phyloP scores from a whole-genome alignment of 1,140 invertebrate genomes.

The Rhyacophila brunnea region DNA sequence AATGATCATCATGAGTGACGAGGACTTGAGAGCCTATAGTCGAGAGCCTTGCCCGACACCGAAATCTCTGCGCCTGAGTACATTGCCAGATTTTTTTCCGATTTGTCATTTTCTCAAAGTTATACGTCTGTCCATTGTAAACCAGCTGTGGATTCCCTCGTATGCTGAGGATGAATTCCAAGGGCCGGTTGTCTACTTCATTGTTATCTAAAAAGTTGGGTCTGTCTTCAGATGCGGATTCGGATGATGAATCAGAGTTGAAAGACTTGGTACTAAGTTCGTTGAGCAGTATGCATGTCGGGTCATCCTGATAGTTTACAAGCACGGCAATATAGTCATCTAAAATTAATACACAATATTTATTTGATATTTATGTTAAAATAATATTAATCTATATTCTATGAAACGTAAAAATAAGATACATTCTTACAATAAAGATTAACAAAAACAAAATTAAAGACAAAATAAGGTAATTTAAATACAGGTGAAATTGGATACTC shows the following conservation, averaged over 20 bases:
- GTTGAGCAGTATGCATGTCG: background rate
- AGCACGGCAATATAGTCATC: conserved; percentile 23
- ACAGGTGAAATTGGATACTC: too few species aligned
- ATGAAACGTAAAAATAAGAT: too few species aligned
- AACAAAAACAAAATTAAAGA: too few species aligned
- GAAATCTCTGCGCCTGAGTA: conserved; percentile 21
- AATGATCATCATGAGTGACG: conserved; percentile 23
- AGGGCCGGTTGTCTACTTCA: background rate
- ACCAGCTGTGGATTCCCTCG: conserved; percentile 32
- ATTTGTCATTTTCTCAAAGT: conserved; percentile 28
- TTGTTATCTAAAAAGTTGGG: background rate
- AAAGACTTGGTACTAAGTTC: conserved; percentile 5
- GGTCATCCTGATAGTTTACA: conserved; percentile 20
- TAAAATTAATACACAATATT: conserved; percentile 6
- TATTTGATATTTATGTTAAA: too few species aligned
- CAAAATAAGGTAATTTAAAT: too few species aligned
- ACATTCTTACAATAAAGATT: too few species aligned
- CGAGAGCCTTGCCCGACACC: conserved; percentile 25
- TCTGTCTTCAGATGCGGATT: too few species aligned
- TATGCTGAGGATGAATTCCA: conserved; percentile 28
- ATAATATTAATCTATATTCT: too few species aligned
- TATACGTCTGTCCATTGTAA: conserved; percentile 31
- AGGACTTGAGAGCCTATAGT: conserved; percentile 22
- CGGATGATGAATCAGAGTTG: too few species aligned
- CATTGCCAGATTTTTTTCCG: conserved; percentile 31